phyloP scores from a whole-genome alignment of 2,113 vertebrate species.

The Candoia aspera region DNA sequence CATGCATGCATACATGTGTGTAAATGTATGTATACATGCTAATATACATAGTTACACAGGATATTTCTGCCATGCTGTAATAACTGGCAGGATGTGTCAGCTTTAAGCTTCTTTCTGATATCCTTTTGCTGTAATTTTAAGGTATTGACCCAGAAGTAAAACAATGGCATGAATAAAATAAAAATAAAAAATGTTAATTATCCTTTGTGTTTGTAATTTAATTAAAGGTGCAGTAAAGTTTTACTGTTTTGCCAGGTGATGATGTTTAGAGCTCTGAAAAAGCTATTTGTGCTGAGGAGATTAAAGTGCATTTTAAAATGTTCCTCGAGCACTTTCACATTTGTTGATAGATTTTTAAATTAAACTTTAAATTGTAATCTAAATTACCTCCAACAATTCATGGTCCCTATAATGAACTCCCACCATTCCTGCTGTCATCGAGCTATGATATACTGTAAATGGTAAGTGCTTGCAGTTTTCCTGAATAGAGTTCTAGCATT shows the following conservation, averaged over 20 bases:
- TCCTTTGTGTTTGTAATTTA: conserved; percentile 91
- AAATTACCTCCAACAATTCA: conserved; percentile 90
- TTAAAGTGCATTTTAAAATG: conserved; percentile 88
- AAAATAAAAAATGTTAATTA: conserved; percentile 87
- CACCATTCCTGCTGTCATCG: conserved; percentile 79
- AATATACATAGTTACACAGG: rapidly evolving
- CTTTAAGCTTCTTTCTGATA: conserved; percentile 73
- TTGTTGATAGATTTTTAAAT: conserved; percentile 93
- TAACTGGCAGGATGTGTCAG: conserved; percentile 49
- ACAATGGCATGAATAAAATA: conserved; percentile 85
- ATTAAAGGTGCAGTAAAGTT: conserved; percentile 87
- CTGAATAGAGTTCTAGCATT: conserved; percentile 72
- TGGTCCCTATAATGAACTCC: conserved; percentile 88
- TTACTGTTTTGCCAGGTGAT: conserved; percentile 85
- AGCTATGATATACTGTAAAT: conserved; percentile 80
- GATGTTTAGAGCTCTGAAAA: conserved; percentile 82
- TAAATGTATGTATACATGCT: neutral
- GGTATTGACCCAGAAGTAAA: conserved; percentile 80
- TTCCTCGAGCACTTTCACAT: conserved; percentile 86
- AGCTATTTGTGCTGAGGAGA: conserved; percentile 84
- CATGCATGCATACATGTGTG: rapidly evolving
- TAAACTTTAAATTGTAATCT: conserved; percentile 91
- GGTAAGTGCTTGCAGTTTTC: conserved; percentile 72
- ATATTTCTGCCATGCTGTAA: conserved; percentile 50
- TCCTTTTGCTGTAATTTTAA: conserved; percentile 74